Evolutionary conservation across 1,140 invertebrate genomes (phyloP).

Genomic region (Lucilia cuprina): DNA sequence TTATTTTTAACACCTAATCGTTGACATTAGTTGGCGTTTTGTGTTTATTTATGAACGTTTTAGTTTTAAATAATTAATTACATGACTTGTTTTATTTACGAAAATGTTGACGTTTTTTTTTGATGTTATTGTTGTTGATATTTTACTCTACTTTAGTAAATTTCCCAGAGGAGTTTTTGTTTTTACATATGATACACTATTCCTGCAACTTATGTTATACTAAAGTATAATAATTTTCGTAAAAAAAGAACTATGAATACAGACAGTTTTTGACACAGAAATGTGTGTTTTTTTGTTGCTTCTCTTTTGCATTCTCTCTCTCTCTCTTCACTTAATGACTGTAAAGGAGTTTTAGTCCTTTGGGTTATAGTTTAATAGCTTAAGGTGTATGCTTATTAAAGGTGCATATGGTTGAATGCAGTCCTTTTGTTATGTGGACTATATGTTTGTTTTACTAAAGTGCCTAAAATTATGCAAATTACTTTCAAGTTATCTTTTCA

Average conservation of each 20-base stretch:
- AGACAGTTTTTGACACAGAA: constrained; percentile 5
- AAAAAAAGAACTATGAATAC: not conserved
- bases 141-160: not conserved
- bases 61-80: not conserved
- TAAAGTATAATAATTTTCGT: constrained; percentile 23
- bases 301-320: not conserved
- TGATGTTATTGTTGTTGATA: not conserved
- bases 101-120: not conserved
- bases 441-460: not conserved
- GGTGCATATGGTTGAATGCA: not conserved
- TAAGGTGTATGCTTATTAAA: not conserved
- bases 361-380: constrained; percentile 18
- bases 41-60: not conserved
- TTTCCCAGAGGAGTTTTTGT: constrained; percentile 5
- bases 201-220: constrained; percentile 9
- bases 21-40: not conserved
- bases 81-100: not conserved
- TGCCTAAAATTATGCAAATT: constrained; percentile 32
- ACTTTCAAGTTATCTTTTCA: constrained; percentile 22
- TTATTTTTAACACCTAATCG: not conserved
- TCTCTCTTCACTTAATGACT: not conserved
- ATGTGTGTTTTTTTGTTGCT: too few species aligned
- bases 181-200: not conserved
- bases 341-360: constrained; percentile 14
- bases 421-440: not conserved